Conservation (phyloP, 2,113 vertebrate genomes). For the Sceloporus undulatus region DNA sequence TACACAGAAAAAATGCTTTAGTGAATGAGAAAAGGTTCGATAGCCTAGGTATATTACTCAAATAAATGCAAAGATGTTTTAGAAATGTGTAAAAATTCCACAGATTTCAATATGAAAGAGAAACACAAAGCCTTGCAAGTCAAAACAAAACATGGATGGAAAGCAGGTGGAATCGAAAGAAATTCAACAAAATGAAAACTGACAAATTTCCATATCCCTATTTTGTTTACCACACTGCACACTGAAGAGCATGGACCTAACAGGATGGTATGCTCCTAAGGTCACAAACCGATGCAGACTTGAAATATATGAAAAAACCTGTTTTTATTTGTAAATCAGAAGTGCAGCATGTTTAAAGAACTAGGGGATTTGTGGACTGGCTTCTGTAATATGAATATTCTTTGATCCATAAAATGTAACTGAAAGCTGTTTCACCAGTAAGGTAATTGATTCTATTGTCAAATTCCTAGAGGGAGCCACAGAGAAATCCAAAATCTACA, state of each 20-base stretch:
- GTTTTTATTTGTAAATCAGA: slow-evolving; percentile 36
- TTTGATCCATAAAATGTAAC: slow-evolving; percentile 54
- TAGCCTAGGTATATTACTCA: too few relatives aligned
- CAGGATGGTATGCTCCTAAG: slow-evolving; percentile 26
- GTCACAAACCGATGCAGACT: slow-evolving; percentile 10
- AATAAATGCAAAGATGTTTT: too few relatives aligned
- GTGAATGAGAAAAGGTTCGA: too few relatives aligned
- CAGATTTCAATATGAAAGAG: too few relatives aligned
- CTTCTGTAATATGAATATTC: slow-evolving; percentile 35
- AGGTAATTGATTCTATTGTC: slow-evolving; percentile 39
- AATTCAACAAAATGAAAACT: too few relatives aligned
- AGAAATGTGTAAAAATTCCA: too few relatives aligned
- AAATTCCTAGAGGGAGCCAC: slow-evolving; percentile 3
- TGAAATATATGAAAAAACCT: slow-evolving; percentile 50
- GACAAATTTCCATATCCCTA: too few relatives aligned
- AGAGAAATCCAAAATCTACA: background rate
- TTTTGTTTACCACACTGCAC: slow-evolving; percentile 32
- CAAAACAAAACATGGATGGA: too few relatives aligned
- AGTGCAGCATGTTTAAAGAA: slow-evolving; percentile 35
- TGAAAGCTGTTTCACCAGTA: slow-evolving; percentile 36
- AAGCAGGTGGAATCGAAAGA: too few relatives aligned
- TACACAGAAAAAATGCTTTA: too few relatives aligned
- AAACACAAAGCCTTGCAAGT: too few relatives aligned
- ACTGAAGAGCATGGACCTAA: slow-evolving; percentile 12
- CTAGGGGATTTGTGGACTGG: slow-evolving; percentile 10